phyloP scores from a whole-genome alignment of 2,113 vertebrate genomes.

The Oreocharis arfaki region DNA sequence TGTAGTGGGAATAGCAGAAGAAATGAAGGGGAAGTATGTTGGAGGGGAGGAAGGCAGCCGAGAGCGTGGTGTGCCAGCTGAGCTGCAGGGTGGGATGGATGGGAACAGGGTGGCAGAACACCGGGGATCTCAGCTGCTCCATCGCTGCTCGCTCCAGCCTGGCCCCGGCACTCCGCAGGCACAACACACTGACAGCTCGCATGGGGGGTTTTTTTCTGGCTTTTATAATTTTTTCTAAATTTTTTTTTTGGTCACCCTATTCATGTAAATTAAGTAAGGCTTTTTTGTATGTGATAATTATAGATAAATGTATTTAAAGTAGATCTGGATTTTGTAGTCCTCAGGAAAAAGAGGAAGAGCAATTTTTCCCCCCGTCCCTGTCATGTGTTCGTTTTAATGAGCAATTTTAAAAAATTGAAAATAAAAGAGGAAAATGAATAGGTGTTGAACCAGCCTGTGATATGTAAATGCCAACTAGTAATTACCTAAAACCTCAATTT shows the following conservation, averaged over 20 bases:
- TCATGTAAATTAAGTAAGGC: constrained; percentile 61
- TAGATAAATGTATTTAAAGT: constrained; percentile 69
- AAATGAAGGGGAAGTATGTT: background rate
- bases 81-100: background rate
- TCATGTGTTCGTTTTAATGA: constrained; percentile 82
- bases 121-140: background rate
- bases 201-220: background rate
- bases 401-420: constrained; percentile 84
- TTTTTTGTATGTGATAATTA: constrained; percentile 57
- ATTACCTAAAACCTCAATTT: constrained; percentile 86
- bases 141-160: background rate
- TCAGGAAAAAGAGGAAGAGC: constrained; percentile 65
- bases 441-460: constrained; percentile 84
- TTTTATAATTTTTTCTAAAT: background rate
- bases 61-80: background rate
- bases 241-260: background rate
- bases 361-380: constrained; percentile 68
- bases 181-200: constrained; percentile 38
- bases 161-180: background rate
- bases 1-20: background rate
- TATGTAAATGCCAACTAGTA: constrained; percentile 86
- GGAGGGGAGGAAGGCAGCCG: constrained; percentile 5
- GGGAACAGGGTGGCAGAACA: background rate
- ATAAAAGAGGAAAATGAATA: constrained; percentile 86
- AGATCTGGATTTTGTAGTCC: constrained; percentile 71